Evolutionary conservation across 2,888 invertebrate species (phyloP).

Genomic region (Zaprionus bogoriensis): DNA sequence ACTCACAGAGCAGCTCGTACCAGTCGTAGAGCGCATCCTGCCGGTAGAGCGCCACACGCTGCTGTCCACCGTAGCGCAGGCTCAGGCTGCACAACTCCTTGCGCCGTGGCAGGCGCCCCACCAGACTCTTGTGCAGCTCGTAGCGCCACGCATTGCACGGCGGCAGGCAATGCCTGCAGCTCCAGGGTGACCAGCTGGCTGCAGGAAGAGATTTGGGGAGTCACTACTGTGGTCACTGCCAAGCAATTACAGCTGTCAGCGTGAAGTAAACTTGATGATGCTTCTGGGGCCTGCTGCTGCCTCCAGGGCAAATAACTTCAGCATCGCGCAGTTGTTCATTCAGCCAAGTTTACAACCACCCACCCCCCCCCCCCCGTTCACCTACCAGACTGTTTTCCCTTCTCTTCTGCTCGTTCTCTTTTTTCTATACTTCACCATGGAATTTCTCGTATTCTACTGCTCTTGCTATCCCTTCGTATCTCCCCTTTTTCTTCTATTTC

Average conservation of each 20-base stretch:
- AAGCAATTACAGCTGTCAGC: slow-evolving; percentile 10
- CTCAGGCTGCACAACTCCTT: slow-evolving; percentile 35
- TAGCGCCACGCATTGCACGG: slow-evolving; percentile 66
- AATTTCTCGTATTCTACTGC: no score
- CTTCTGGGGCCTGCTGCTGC: no score
- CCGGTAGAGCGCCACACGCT: slow-evolving; percentile 47
- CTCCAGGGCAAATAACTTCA: no score
- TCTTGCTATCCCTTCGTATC: no score
- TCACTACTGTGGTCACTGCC: neutral
- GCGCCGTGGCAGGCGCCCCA: slow-evolving; percentile 17
- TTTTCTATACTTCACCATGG: no score
- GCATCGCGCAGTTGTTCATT: no score
- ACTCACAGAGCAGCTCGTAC: slow-evolving; percentile 77
- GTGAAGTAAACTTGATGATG: neutral
- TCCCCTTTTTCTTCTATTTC: no score
- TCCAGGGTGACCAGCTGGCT: slow-evolving; percentile 39
- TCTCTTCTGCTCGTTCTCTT: no score
- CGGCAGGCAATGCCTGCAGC: slow-evolving; percentile 66
- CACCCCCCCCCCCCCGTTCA: no score
- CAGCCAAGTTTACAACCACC: no score
- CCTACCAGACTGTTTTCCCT: no score
- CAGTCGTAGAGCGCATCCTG: slow-evolving; percentile 69
- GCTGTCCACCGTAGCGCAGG: slow-evolving; percentile 53
- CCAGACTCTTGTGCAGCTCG: slow-evolving; percentile 48
- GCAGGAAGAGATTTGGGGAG: neutral